These are phyloP conservation scores for Cyanistes caeruleus DNA, from an alignment of 2,113 vertebrate genomes.

Conservation along the genomic window DNA sequence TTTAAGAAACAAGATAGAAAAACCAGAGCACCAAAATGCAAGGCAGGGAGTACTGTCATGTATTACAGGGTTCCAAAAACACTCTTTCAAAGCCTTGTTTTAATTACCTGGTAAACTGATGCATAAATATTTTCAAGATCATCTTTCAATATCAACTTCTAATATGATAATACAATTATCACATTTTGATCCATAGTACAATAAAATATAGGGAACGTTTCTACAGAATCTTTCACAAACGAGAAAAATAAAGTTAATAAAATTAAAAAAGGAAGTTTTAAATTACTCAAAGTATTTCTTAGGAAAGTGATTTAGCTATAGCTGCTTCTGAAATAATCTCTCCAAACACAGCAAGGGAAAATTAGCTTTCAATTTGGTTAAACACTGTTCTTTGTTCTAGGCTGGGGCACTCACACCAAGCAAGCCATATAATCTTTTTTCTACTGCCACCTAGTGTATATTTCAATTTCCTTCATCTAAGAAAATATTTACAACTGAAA, in stretches of 20 bases:
- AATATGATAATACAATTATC: not conserved
- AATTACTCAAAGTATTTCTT: not conserved
- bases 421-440: conserved; percentile 12
- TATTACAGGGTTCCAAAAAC: not conserved
- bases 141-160: not conserved
- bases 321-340: not conserved
- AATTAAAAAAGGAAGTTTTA: not conserved
- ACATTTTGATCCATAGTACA: not conserved
- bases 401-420: not conserved
- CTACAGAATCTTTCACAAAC: not conserved
- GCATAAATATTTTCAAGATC: not conserved
- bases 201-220: not conserved
- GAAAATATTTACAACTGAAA: not conserved
- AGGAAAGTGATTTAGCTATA: not conserved
- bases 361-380: not conserved
- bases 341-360: not conserved
- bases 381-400: not conserved
- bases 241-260: not conserved
- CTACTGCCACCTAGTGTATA: conserved; percentile 75
- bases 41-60: not conserved
- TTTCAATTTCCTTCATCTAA: not conserved
- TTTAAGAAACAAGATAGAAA: not conserved
- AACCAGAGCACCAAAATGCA: not conserved
- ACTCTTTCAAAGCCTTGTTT: not conserved
- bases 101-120: not conserved